Percentiles rank a stretch among this genome's conserved stretches.
Conservation (phyloP, 2,797 vertebrate species). For the Aythya fuligula region DNA sequence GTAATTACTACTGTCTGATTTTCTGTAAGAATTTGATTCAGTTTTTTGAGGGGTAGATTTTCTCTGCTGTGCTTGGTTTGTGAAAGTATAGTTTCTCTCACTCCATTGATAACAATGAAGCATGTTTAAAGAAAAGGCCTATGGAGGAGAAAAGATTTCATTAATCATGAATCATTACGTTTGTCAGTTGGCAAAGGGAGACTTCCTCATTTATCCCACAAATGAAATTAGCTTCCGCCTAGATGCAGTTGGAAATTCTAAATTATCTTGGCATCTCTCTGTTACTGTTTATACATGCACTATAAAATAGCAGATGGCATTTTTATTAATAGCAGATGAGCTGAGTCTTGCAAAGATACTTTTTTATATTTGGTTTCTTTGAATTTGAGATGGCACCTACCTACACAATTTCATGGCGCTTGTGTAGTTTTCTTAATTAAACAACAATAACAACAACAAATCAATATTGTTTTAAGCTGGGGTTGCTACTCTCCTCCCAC, state of each 20-base stretch:
- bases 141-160: conserved; percentile 76
- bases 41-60: conserved; percentile 54
- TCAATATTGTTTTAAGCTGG: background rate
- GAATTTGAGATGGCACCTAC: conserved; percentile 8
- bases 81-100: conserved; percentile 63
- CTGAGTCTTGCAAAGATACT: conserved; percentile 49
- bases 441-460: accelerated
- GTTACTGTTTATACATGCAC: conserved; percentile 71
- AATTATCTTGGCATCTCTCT: conserved; percentile 82
- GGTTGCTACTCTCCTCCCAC: background rate
- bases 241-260: conserved; percentile 75
- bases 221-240: conserved; percentile 82
- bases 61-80: conserved; percentile 48
- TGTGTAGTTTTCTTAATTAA: background rate
- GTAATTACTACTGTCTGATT: conserved; percentile 2
- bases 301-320: conserved; percentile 79
- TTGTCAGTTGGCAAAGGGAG: conserved; percentile 82
- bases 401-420: background rate
- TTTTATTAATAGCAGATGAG: conserved; percentile 80
- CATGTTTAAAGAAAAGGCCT: conserved; percentile 68
- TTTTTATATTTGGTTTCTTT: conserved; percentile 50
- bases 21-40: conserved; percentile 40
- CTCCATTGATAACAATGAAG: conserved; percentile 60
- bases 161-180: conserved; percentile 84
- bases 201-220: conserved; percentile 82